Evolutionary conservation across 1,140 invertebrate genomes (phyloP).

Genomic region (Epicauta chinensis): DNA sequence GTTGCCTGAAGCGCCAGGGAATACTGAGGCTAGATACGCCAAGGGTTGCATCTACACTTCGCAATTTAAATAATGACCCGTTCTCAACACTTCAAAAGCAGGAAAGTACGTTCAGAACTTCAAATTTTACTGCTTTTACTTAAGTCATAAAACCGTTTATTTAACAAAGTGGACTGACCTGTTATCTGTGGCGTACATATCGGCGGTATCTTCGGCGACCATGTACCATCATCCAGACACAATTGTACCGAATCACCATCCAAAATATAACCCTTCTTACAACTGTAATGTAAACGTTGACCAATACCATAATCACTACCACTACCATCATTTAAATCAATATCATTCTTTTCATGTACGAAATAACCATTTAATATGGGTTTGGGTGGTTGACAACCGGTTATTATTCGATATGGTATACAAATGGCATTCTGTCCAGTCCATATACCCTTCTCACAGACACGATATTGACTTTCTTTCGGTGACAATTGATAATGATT

Average conservation of each 20-base stretch:
- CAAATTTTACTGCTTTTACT: too few species aligned
- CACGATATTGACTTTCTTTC: constrained; percentile 29
- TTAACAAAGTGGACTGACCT: constrained; percentile 5
- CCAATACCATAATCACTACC: constrained; percentile 21
- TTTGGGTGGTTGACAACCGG: constrained; percentile 28
- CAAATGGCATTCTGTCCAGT: constrained; percentile 34
- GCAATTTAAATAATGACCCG: too few species aligned
- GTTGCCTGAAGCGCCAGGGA: too few species aligned
- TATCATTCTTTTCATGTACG: constrained; percentile 29
- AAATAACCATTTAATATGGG: constrained; percentile 37
- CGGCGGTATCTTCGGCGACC: constrained; percentile 42
- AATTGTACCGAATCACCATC: constrained; percentile 35
- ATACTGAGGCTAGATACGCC: too few species aligned
- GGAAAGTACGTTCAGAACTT: too few species aligned
- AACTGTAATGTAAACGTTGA: constrained; percentile 40
- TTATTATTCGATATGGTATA: constrained; percentile 20
- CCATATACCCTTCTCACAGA: constrained; percentile 40
- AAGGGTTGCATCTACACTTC: too few species aligned
- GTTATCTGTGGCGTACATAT: constrained; percentile 27
- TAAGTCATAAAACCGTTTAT: too few species aligned
- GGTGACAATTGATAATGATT: constrained; percentile 33
- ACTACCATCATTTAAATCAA: constrained; percentile 1
- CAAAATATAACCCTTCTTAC: constrained; percentile 42
- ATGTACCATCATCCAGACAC: constrained; percentile 42
- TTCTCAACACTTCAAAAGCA: too few species aligned